Evolutionary conservation across 2,113 vertebrate genomes (phyloP).

Genomic region (Austrofundulus limnaeus): DNA sequence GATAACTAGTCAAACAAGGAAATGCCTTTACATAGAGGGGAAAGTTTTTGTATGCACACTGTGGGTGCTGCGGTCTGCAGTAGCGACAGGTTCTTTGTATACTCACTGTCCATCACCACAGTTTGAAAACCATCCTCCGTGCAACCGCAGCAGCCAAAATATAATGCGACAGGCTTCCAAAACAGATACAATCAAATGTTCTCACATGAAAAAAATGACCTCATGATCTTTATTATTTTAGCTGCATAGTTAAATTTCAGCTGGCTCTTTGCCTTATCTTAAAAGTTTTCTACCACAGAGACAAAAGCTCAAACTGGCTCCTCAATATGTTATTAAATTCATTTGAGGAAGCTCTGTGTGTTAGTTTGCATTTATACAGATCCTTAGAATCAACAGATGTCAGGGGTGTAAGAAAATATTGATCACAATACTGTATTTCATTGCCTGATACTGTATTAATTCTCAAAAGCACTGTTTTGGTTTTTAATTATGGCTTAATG

Average conservation of each 20-base stretch:
- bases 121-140: constrained; percentile 4
- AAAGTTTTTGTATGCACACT: constrained; percentile 3
- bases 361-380: too few relatives aligned
- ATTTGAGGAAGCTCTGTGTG: too few relatives aligned
- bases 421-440: too few relatives aligned
- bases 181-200: background rate
- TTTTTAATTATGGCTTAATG: too few relatives aligned
- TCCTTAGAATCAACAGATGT: too few relatives aligned
- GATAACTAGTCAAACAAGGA: constrained; percentile 10
- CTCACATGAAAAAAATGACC: background rate
- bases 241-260: background rate
- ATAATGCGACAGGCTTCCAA: background rate
- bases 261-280: background rate
- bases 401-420: too few relatives aligned
- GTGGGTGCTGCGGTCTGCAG: constrained; percentile 13
- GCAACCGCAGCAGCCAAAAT: background rate
- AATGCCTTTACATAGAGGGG: background rate
- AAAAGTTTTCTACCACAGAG: background rate
- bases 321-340: too few relatives aligned
- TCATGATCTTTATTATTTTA: background rate
- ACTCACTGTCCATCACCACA: background rate
- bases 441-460: too few relatives aligned
- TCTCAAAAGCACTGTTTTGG: too few relatives aligned
- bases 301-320: constrained; percentile 2
- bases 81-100: background rate